Evolutionary conservation across 2,113 vertebrate genomes (phyloP), one percentile per base, ranked within the genome.

Genomic region (Neodontobutis hainanensis): DNA sequence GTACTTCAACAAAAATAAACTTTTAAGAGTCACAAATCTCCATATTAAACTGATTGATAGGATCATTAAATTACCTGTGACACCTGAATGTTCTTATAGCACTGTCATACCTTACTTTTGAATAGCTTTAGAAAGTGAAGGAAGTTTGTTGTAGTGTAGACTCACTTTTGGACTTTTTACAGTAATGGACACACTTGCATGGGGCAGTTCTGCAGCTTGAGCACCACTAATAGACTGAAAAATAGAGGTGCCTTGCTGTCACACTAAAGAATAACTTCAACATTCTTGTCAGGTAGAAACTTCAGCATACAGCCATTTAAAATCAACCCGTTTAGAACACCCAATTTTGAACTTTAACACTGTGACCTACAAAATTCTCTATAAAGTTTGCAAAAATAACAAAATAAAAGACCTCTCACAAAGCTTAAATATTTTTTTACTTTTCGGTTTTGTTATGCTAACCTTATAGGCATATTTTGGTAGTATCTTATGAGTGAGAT

Each of bases 161-260:
- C 47, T 15, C 27, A 51, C 46, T 32, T 72, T 56, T 53, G 53
- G 58, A 68, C 72, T 32, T 79, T 72, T 65, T 69, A 10, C 49
- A 32, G 8, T 51, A 79, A 81, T 77, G 47, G 72, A 75, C 68
- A 76, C 48, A 56, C 50, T 44, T 63, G 71, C 65, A 57, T 53
- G 68, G 52, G 12, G 14, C 34, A 46, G 46, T 78, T 87, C 73
- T 85, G 68, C 70, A 66, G 61, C 78, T 75, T 63, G 53, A 46
- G 73, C n/a, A 35, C 70, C 44, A 72, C 80, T 78, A 81, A 82
- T 72, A 83, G 74, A 77, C 52, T 80, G 80, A 90, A 85, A 85
- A 84, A 84, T 83, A 47, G 60, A 78, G 61, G 61, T 76, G 70
- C 45, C 67, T 42, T 56, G 27, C 74, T 67, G 69, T 84, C 78